Evolutionary conservation across 2,113 vertebrate genomes (phyloP).

Genomic region (Meleagris gallopavo): DNA sequence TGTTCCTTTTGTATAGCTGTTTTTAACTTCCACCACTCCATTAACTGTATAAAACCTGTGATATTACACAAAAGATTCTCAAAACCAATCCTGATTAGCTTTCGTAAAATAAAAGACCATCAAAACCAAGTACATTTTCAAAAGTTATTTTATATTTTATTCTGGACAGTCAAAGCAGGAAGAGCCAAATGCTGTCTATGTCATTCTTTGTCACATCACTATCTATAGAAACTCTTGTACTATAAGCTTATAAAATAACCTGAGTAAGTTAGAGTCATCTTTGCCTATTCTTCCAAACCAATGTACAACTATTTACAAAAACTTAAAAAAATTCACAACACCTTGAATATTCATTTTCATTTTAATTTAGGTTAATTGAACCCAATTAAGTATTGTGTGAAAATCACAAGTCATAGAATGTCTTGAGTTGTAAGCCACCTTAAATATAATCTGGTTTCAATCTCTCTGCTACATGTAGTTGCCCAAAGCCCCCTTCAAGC

Average conservation of each 20-base stretch:
- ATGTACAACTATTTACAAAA: background rate
- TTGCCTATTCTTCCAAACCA: background rate
- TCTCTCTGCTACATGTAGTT: background rate
- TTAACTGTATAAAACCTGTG: background rate
- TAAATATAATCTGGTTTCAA: background rate
- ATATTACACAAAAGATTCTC: background rate
- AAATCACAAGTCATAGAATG: background rate
- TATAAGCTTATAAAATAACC: background rate
- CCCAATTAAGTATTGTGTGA: background rate
- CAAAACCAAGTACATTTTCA: background rate
- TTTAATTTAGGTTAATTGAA: background rate
- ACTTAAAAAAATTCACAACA: too few species aligned
- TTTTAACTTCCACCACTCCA: background rate
- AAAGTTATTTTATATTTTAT: background rate
- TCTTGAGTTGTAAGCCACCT: background rate
- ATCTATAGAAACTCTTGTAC: background rate
- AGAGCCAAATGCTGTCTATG: background rate
- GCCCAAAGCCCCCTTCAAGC: background rate
- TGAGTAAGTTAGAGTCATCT: background rate
- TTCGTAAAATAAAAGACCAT: background rate
- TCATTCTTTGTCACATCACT: background rate
- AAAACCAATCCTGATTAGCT: background rate
- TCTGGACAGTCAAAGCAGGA: background rate
- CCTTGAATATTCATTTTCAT: background rate
- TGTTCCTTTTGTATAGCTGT: background rate